Conservation (phyloP, 2,797 vertebrate genomes). For the Acipenser transmontanus region DNA sequence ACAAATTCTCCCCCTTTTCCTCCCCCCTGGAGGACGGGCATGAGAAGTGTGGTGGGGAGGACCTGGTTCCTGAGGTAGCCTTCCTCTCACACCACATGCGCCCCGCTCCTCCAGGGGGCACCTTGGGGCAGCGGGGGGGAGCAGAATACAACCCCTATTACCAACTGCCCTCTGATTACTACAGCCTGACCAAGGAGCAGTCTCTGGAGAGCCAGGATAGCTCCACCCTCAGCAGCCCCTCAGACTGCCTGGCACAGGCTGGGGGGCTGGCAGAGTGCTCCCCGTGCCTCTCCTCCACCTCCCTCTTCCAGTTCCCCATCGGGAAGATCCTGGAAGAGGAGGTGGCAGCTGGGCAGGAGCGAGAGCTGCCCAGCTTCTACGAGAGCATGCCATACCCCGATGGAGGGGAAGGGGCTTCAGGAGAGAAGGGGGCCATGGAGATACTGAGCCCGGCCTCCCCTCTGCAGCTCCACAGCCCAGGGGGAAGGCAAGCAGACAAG, state of each 20-base stretch:
- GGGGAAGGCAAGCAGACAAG: slow-evolving; percentile 9
- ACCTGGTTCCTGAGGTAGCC: slow-evolving; percentile 25
- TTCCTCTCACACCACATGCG: slow-evolving; percentile 47
- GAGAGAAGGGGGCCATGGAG: no score
- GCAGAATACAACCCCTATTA: slow-evolving; percentile 53
- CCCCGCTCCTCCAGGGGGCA: slow-evolving; percentile 6
- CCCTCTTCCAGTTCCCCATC: slow-evolving; percentile 69
- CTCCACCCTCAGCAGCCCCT: slow-evolving; percentile 70
- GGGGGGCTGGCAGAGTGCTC: slow-evolving; percentile 33
- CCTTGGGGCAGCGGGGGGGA: slow-evolving; percentile 32
- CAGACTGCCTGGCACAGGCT: slow-evolving; percentile 48
- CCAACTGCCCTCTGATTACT: slow-evolving; percentile 51
- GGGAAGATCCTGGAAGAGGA: slow-evolving; percentile 72
- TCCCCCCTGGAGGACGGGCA: slow-evolving; percentile 34
- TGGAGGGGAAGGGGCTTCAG: slow-evolving; percentile 24
- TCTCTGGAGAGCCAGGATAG: slow-evolving; percentile 73
- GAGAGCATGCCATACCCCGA: slow-evolving; percentile 40
- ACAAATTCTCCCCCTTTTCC: slow-evolving; percentile 54
- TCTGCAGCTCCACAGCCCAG: slow-evolving; percentile 35
- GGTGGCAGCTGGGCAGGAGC: slow-evolving; percentile 17
- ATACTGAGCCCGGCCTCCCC: slow-evolving; percentile 27
- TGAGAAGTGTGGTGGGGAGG: slow-evolving; percentile 28
- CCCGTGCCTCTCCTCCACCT: slow-evolving; percentile 7
- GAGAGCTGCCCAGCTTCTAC: slow-evolving; percentile 47
- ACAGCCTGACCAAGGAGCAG: slow-evolving; percentile 61